These are phyloP conservation scores for Cerceris rybyensis DNA, from an alignment of 2,888 invertebrate species.

Conservation along the genomic window DNA sequence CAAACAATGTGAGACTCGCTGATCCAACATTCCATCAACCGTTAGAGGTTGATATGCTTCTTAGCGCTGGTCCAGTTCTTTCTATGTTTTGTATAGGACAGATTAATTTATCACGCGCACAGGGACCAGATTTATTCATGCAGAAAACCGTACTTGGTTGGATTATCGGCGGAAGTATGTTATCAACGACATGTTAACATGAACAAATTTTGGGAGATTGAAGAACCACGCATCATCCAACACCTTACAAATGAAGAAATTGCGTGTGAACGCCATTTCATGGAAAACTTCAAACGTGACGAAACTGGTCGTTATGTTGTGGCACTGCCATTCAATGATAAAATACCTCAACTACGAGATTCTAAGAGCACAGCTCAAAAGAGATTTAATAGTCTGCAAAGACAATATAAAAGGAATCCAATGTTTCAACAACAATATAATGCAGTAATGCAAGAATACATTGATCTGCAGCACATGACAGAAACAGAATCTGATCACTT, in stretches of 20 bases:
- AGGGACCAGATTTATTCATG: no score
- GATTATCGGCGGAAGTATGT: no score
- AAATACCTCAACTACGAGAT: neutral
- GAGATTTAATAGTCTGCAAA: constrained; percentile 3
- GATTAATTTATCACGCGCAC: no score
- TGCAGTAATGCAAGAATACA: constrained; percentile 5
- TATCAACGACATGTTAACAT: no score
- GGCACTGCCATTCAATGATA: neutral
- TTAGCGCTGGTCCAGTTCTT: no score
- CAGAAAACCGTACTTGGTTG: no score
- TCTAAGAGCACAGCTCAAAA: neutral
- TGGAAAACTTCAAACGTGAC: neutral
- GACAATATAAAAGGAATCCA: neutral
- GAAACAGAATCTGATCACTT: neutral
- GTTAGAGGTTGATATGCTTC: no score
- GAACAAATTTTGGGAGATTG: neutral
- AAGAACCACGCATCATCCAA: neutral
- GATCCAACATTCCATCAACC: no score
- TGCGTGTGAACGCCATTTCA: neutral
- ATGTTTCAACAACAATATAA: neutral
- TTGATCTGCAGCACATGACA: constrained; percentile 1
- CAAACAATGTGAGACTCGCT: no score
- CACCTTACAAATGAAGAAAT: neutral
- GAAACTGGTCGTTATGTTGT: neutral
- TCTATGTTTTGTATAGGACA: no score